Conservation (phyloP, 2,888 invertebrate species). For the Sussaba pulchella region DNA sequence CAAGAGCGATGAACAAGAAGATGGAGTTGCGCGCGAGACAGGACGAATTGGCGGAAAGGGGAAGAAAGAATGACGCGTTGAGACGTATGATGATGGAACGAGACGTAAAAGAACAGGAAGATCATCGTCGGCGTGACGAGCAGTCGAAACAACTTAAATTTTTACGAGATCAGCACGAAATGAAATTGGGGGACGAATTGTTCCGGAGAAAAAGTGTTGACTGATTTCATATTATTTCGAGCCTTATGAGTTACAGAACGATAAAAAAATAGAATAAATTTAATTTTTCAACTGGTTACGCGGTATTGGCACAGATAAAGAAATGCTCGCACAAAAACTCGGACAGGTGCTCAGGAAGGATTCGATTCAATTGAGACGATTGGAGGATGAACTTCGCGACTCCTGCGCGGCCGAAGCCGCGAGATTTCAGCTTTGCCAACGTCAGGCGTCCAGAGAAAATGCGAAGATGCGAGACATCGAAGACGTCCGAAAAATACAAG, state of each 20-base stretch:
- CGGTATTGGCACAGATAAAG: constrained; percentile 46
- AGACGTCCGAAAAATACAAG: constrained; percentile 40
- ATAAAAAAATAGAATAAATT: too few species aligned
- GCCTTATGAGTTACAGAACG: too few species aligned
- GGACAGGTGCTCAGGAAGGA: constrained; percentile 57
- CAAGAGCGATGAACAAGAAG: constrained; percentile 28
- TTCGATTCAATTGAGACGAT: constrained; percentile 59
- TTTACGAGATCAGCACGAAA: constrained; percentile 45
- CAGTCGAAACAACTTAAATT: constrained; percentile 43
- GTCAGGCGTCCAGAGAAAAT: constrained; percentile 33
- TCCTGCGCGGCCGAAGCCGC: constrained; percentile 50
- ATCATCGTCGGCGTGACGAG: constrained; percentile 56
- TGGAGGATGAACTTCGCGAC: constrained; percentile 51
- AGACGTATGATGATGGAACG: constrained; percentile 61
- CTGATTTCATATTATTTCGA: background rate
- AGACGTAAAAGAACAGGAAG: constrained; percentile 57
- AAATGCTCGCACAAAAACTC: constrained; percentile 53
- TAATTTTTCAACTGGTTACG: background rate
- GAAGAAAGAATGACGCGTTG: constrained; percentile 53
- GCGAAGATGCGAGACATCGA: constrained; percentile 48
- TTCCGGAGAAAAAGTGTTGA: constrained; percentile 62
- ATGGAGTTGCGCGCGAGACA: constrained; percentile 37
- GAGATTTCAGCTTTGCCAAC: constrained; percentile 55
- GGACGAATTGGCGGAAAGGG: constrained; percentile 59
- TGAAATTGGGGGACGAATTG: constrained; percentile 66